phyloP scores from a whole-genome alignment of 2,888 invertebrate species.

The Drosophila colorata region DNA sequence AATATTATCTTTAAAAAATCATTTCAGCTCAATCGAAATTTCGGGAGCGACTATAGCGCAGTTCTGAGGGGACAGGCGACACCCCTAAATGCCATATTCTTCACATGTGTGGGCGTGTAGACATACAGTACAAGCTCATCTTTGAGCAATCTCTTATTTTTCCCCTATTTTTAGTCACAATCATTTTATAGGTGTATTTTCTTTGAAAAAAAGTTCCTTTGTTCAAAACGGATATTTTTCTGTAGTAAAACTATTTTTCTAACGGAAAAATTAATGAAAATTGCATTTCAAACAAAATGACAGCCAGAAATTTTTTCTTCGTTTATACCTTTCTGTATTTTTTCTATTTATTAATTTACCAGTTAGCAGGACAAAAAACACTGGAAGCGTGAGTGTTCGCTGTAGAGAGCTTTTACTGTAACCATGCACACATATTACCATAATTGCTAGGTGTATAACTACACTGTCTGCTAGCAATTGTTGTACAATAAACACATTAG shows the following conservation, averaged over 20 bases:
- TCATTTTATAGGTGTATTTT: no score
- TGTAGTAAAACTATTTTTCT: no score
- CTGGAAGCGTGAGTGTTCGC: no score
- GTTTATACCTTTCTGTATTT: no score
- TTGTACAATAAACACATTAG: conserved; percentile 59
- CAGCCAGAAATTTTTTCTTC: no score
- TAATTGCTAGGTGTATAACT: conserved; percentile 27
- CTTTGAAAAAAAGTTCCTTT: no score
- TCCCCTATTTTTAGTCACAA: no score
- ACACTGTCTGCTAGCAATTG: conserved; percentile 5
- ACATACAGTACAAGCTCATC: neutral
- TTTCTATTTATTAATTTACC: no score
- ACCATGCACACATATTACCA: conserved; percentile 34
- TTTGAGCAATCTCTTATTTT: no score
- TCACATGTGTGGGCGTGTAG: neutral
- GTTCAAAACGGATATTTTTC: neutral
- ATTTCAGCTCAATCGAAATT: conserved; percentile 72
- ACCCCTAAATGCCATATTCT: neutral
- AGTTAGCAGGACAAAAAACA: no score
- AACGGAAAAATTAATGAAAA: neutral
- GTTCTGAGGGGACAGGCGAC: neutral
- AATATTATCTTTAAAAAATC: conserved; percentile 77
- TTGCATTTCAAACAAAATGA: neutral
- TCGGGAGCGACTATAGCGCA: conserved; percentile 52
- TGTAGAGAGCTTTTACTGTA: no score